A percentile compares a stretch with the other conserved stretches of the same genome.
Conservation (phyloP, 2,797 vertebrate genomes). For the Enteromius radiatus region DNA sequence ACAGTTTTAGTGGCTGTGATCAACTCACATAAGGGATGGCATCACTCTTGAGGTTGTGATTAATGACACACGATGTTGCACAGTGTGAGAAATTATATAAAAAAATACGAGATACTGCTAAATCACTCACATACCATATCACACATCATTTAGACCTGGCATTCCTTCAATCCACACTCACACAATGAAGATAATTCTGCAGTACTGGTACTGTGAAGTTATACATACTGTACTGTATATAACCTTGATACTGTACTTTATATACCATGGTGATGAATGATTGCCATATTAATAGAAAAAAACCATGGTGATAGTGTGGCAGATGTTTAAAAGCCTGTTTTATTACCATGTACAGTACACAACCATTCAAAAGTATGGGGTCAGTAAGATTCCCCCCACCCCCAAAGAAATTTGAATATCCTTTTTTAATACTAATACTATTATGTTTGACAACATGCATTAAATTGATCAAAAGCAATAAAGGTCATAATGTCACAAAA, state of each 20-base stretch:
- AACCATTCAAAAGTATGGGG: neutral
- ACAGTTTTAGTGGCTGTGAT: conserved; percentile 19
- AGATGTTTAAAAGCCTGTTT: neutral
- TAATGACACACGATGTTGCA: conserved; percentile 20
- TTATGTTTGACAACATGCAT: neutral
- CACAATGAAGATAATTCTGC: neutral
- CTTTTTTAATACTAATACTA: neutral
- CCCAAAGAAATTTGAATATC: neutral
- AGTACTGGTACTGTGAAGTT: neutral
- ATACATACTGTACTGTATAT: neutral
- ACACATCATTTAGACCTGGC: neutral
- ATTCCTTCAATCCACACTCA: neutral
- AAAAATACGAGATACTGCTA: neutral
- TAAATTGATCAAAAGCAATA: neutral
- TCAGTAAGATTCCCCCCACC: neutral
- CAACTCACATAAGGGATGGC: conserved; percentile 24
- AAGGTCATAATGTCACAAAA: neutral
- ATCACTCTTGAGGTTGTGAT: conserved; percentile 33
- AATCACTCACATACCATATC: neutral
- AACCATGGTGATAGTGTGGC: neutral
- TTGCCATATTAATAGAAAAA: neutral
- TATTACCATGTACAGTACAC: conserved; percentile 1
- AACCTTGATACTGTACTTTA: neutral
- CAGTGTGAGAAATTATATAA: conserved; percentile 19
- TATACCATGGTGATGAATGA: neutral